Percentiles rank a stretch among this genome's conserved stretches.
These are phyloP conservation scores for Cryptocephalus moraei DNA, from an alignment of 2,888 invertebrate species.

Conservation along the genomic window DNA sequence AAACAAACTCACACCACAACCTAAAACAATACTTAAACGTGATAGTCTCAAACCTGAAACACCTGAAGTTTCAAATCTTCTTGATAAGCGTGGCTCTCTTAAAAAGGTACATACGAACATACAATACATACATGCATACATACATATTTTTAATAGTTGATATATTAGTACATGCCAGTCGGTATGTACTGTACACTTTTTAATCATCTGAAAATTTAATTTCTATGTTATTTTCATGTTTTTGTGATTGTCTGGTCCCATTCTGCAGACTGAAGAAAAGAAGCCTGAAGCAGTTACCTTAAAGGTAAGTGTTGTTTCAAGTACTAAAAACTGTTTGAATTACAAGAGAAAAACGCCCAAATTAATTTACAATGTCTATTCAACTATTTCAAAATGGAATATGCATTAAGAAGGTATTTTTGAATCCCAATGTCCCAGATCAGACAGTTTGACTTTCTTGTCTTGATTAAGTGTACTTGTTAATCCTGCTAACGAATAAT, in stretches of 20 bases:
- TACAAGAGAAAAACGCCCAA: not conserved
- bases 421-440: no score
- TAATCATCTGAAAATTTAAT: not conserved
- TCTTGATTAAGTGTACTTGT: not conserved
- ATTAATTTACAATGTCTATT: constrained; percentile 1
- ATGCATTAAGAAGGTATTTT: no score
- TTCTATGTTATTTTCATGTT: not conserved
- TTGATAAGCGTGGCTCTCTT: constrained; percentile 17
- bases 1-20: constrained; percentile 28
- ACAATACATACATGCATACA: no score
- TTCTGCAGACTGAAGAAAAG: constrained; percentile 20
- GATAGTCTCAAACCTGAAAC: constrained; percentile 13
- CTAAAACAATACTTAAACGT: constrained; percentile 4
- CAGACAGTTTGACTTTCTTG: no score
- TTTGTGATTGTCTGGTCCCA: not conserved
- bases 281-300: constrained; percentile 15
- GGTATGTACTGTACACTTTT: constrained; percentile 11
- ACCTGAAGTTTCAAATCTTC: constrained; percentile 18
- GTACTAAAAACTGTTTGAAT: not conserved
- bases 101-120: constrained; percentile 18
- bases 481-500: not conserved
- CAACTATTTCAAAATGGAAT: no score
- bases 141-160: no score
- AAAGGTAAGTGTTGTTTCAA: constrained; percentile 20
- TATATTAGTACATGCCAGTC: no score